phyloP scores from a whole-genome alignment of 1,140 invertebrate genomes.

The Drosophila simulans region DNA sequence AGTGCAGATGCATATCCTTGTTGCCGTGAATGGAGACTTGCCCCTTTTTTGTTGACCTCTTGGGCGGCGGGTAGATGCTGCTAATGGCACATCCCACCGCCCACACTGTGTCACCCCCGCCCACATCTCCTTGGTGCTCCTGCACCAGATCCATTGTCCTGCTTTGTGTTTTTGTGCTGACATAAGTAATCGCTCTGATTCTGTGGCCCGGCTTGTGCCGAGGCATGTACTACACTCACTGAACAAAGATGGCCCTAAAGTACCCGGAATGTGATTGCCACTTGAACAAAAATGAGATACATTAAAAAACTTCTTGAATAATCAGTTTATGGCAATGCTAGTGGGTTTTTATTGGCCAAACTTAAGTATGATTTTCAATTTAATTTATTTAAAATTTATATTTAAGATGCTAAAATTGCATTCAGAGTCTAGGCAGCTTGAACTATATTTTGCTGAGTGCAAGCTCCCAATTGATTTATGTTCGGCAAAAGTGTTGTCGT shows the following conservation, averaged over 20 bases:
- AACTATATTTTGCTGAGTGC: background rate
- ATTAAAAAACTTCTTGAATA: background rate
- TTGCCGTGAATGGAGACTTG: slow-evolving; percentile 2
- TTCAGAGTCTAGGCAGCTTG: no score
- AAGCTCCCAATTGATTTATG: slow-evolving; percentile 65
- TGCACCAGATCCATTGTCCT: slow-evolving; percentile 50
- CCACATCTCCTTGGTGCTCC: background rate
- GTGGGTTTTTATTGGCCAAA: no score
- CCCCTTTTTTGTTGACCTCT: slow-evolving; percentile 57
- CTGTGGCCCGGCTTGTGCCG: slow-evolving; percentile 28
- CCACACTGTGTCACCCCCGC: background rate
- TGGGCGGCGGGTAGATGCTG: slow-evolving; percentile 32
- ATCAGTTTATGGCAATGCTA: background rate
- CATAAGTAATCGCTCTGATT: slow-evolving; percentile 70
- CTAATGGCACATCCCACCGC: slow-evolving; percentile 47
- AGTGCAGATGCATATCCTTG: background rate
- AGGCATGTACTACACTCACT: slow-evolving; percentile 12
- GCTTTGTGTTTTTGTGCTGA: slow-evolving; percentile 64
- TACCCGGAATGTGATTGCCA: background rate
- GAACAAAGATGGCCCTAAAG: slow-evolving; percentile 1
- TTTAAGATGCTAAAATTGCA: no score
- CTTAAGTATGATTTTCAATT: no score
- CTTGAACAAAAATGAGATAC: background rate
- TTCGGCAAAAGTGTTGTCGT: slow-evolving; percentile 50
- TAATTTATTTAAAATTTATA: no score